These are phyloP conservation scores for Machaerirhynchus nigripectus DNA, from an alignment of 2,113 vertebrate genomes.

Conservation along the genomic window DNA sequence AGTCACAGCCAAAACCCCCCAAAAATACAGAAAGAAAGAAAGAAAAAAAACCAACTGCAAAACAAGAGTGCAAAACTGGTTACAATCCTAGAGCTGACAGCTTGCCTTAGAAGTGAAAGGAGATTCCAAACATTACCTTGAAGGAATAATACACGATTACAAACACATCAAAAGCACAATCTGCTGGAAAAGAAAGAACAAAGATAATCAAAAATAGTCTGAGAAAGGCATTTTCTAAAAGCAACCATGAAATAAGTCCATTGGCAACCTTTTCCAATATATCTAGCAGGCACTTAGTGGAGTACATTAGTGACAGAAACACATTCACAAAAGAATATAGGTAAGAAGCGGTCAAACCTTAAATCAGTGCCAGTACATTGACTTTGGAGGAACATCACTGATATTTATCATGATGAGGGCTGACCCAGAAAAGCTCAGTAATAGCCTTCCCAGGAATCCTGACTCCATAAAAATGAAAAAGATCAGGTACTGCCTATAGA, in stretches of 20 bases:
- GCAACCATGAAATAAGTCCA: not conserved
- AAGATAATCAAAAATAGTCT: constrained; percentile 17
- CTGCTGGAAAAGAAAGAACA: not conserved
- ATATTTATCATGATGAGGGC: not conserved
- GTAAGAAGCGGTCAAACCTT: not conserved
- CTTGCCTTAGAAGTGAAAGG: not conserved
- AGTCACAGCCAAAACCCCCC: not conserved
- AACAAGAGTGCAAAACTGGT: not conserved
- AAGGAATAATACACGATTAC: constrained; percentile 15
- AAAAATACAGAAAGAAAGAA: not conserved
- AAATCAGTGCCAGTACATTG: not conserved
- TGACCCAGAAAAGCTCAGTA: not conserved
- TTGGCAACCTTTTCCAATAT: not conserved
- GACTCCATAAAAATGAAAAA: not conserved
- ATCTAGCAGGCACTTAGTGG: not conserved
- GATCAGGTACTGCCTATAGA: not conserved
- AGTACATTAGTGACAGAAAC: not conserved
- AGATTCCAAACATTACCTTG: not conserved
- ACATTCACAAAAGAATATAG: not conserved
- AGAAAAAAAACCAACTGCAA: not conserved
- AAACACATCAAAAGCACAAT: constrained; percentile 34
- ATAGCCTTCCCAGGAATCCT: not conserved
- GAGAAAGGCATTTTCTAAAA: constrained; percentile 10
- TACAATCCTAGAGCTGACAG: not conserved
- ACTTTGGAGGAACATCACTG: not conserved